Evolutionary conservation across 1,140 invertebrate species (phyloP).

Genomic region (Ylistrum balloti): DNA sequence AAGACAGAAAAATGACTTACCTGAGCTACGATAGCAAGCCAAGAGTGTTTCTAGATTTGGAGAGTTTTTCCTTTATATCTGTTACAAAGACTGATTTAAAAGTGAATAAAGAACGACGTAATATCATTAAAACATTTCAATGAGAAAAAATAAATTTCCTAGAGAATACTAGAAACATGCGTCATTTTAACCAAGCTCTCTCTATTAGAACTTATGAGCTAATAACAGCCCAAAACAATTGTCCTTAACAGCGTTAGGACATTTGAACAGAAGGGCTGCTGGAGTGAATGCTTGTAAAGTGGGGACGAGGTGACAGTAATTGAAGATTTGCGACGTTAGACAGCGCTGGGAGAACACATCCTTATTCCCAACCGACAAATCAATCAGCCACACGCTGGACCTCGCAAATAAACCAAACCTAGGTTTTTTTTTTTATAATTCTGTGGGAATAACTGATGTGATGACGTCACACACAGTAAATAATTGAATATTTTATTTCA

Average conservation of each 20-base stretch:
- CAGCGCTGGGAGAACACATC: background rate
- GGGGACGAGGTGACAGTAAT: background rate
- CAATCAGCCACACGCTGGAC: slow-evolving; percentile 14
- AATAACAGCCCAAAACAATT: background rate
- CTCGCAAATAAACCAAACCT: background rate
- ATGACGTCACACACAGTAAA: background rate
- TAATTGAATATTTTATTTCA: background rate
- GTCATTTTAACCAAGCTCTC: background rate
- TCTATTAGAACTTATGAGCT: slow-evolving; percentile 33
- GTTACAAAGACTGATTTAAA: slow-evolving; percentile 4
- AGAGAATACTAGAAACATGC: background rate
- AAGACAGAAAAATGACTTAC: background rate
- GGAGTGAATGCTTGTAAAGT: background rate
- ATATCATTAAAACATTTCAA: slow-evolving; percentile 24
- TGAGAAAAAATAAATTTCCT: slow-evolving; percentile 23
- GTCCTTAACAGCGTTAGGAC: background rate
- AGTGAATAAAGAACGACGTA: background rate
- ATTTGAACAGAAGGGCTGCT: background rate
- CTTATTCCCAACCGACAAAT: background rate
- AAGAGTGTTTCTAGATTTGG: background rate
- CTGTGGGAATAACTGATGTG: slow-evolving; percentile 13
- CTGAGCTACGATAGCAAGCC: background rate
- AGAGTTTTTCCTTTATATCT: background rate
- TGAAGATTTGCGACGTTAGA: slow-evolving; percentile 21
- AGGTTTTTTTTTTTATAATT: background rate